Evolutionary conservation across 2,113 vertebrate species (phyloP), one percentile per base, ranked within the genome.

Genomic region (Macrotus californicus): DNA sequence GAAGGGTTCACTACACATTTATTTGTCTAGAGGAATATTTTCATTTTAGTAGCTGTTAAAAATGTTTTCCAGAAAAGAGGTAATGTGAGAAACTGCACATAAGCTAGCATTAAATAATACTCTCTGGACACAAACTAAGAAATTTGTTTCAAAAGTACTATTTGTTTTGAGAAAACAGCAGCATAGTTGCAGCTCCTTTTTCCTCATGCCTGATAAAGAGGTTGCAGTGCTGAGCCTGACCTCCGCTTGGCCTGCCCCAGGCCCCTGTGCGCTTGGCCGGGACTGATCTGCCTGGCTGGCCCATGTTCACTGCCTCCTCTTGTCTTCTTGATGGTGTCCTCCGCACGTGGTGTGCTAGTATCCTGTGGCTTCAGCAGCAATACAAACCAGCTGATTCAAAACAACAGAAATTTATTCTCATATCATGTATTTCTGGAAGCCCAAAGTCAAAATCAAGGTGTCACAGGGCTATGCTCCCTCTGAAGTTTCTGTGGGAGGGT

Each of bases 1-100:
- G 7, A 15, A 31, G 43, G 5, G 29, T 54, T 50, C 0, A 0
- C 46, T 8, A 16, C 8, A 16, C 16, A 7, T 12, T 7, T 52
- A 36, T 66, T 69, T 31, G 21, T 75, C 48, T 67, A 39, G 26
- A 15, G 22, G 46, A 36, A 19, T 66, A 66, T 18, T 70, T 80
- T 19, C 54, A 46, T 75, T 73, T 66, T 0, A 16, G 29, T 10
- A 31, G 46, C 31, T 26, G 22, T 54, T 54, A 72, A 36, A 72
- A 13, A n/a, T 22, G 2, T 59, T 39, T 76, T 48, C 5, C 5
- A 39, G 48, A 31, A 48, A 24, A 73, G 24, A n/a, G 73, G 43
- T 43, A n/a, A 54, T 2, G 8, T 9, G 56, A 73, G 22, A 54
- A 85, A 9, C 46, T 59, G 11, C 14, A 16, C 26, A 3, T 11